Evolutionary conservation across 2,113 vertebrate genomes (phyloP).

Genomic region (Phrynocephalus versicolor): DNA sequence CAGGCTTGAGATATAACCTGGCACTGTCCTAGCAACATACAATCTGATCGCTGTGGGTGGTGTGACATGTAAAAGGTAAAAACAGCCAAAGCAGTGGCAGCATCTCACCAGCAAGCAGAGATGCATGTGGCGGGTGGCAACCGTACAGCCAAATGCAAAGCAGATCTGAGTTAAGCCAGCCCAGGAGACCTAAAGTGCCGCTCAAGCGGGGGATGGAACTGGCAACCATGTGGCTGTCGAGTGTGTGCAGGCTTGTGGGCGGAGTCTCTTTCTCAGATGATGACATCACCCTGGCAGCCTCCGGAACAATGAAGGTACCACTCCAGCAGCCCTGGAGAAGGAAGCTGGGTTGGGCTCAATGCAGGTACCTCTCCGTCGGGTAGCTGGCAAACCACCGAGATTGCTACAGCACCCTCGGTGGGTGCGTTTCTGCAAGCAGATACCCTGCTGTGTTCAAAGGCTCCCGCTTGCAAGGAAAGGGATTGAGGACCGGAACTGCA

Average conservation of each 20-base stretch:
- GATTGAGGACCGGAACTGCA: not conserved
- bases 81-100: not conserved
- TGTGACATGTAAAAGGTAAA: not conserved
- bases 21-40: not conserved
- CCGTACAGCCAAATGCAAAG: not conserved
- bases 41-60: not conserved
- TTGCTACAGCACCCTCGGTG: not conserved
- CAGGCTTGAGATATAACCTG: too few species aligned
- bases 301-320: not conserved
- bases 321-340: not conserved
- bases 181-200: not conserved
- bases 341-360: not conserved
- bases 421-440: not conserved
- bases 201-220: not conserved
- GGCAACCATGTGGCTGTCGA: not conserved
- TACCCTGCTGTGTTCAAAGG: not conserved
- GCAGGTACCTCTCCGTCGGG: too few species aligned
- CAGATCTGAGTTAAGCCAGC: not conserved
- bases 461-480: not conserved
- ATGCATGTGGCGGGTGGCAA: not conserved
- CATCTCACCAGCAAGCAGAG: not conserved
- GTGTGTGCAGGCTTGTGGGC: not conserved
- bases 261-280: too few species aligned
- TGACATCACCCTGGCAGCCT: not conserved
- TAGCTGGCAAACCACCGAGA: not conserved